A percentile compares a stretch with the other conserved stretches of the same genome.
Evolutionary conservation across 1,140 invertebrate genomes (phyloP).

Genomic region (Saccostrea cuccullata): DNA sequence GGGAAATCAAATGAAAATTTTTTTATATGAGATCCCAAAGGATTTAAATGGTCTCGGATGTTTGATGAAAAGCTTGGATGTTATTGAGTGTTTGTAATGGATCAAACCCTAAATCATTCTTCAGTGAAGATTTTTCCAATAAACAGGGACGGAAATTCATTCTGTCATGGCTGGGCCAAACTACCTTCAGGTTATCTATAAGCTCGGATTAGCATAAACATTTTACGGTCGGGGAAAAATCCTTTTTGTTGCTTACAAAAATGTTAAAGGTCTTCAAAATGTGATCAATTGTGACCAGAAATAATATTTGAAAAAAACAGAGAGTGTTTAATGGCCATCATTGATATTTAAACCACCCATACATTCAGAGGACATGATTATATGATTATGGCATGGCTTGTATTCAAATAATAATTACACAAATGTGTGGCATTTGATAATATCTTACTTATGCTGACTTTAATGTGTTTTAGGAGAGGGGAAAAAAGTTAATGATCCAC

Average conservation of each 20-base stretch:
- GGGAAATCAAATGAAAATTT: neutral
- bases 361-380: neutral
- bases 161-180: neutral
- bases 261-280: neutral
- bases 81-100: neutral
- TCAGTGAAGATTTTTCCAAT: neutral
- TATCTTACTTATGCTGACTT: neutral
- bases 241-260: slow-evolving; percentile 5
- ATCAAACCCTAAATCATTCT: slow-evolving; percentile 15
- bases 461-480: neutral
- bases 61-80: slow-evolving; percentile 21
- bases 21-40: neutral
- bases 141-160: neutral
- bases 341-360: neutral
- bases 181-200: neutral
- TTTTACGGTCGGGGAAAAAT: neutral
- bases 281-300: neutral
- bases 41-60: neutral
- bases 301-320: neutral
- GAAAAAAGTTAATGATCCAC: neutral
- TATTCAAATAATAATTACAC: neutral
- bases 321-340: neutral
- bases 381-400: neutral
- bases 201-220: neutral
- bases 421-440: neutral